These are phyloP conservation scores for Lepeophtheirus nordmannii DNA, from an alignment of 2,888 invertebrate genomes.

Conservation along the genomic window DNA sequence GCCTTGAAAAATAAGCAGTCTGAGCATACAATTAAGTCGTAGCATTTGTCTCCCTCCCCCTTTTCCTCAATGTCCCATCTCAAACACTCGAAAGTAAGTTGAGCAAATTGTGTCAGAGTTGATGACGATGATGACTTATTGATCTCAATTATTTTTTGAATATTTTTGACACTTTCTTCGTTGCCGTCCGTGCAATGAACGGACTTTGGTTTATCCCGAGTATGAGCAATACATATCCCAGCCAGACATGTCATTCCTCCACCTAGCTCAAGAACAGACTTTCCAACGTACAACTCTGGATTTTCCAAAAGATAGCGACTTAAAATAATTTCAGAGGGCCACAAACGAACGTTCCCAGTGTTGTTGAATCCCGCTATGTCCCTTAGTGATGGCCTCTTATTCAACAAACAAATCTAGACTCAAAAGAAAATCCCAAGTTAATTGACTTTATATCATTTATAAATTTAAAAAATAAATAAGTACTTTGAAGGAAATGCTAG, in stretches of 20 bases:
- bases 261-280: conserved; percentile 57
- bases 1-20: conserved; percentile 67
- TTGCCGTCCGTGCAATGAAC: conserved; percentile 65
- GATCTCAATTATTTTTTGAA: conserved; percentile 46
- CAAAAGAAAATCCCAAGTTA: neutral
- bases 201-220: conserved; percentile 43
- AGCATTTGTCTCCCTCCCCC: conserved; percentile 34
- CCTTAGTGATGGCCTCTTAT: conserved; percentile 43
- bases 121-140: conserved; percentile 42
- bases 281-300: conserved; percentile 46
- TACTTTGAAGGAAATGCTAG: neutral
- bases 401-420: conserved; percentile 24
- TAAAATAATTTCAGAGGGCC: conserved; percentile 62
- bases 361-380: conserved; percentile 66
- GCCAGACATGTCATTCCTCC: conserved; percentile 72
- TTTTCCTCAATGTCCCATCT: conserved; percentile 31
- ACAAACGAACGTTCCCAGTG: conserved; percentile 61
- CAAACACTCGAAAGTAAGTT: conserved; percentile 30
- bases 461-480: too few species aligned
- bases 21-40: conserved; percentile 57
- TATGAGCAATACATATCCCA: conserved; percentile 54
- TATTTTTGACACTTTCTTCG: conserved; percentile 54
- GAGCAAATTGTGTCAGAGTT: neutral
- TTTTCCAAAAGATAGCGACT: conserved; percentile 51
- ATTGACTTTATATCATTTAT: neutral